Evolutionary conservation across 1,140 invertebrate species (phyloP).

Genomic region (Neodiprion pinetum): DNA sequence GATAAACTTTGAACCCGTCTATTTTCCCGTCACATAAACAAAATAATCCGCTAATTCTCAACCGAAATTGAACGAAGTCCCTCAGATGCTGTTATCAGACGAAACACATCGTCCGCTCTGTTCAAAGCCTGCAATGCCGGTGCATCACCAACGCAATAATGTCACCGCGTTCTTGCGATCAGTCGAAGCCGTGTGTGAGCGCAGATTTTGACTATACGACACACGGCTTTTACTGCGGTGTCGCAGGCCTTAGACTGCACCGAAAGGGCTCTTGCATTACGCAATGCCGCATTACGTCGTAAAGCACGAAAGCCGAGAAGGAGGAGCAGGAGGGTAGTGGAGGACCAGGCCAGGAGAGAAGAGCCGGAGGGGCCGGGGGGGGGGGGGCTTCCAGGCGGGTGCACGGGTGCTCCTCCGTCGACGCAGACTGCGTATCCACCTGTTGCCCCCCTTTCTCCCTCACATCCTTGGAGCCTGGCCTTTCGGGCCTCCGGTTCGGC

Average conservation of each 20-base stretch:
- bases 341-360: background rate
- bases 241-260: background rate
- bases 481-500: background rate
- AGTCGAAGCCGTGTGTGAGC: background rate
- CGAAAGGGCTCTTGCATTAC: background rate
- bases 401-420: slow-evolving; percentile 27
- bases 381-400: slow-evolving; percentile 13
- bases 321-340: background rate
- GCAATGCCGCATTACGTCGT: background rate
- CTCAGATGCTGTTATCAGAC: no score
- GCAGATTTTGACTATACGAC: background rate
- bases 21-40: no score
- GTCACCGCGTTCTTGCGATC: no score
- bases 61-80: no score
- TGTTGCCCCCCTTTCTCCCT: slow-evolving; percentile 38
- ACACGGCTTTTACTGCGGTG: no score
- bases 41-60: no score
- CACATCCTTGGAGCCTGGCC: background rate
- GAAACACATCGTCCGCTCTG: no score
- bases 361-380: background rate
- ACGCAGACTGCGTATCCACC: slow-evolving; percentile 37
- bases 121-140: no score
- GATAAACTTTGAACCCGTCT: no score
- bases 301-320: background rate
- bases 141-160: no score